These are phyloP conservation scores for Melanotaenia pygmaea DNA, from an alignment of 2,797 vertebrate species.

Conservation along the genomic window DNA sequence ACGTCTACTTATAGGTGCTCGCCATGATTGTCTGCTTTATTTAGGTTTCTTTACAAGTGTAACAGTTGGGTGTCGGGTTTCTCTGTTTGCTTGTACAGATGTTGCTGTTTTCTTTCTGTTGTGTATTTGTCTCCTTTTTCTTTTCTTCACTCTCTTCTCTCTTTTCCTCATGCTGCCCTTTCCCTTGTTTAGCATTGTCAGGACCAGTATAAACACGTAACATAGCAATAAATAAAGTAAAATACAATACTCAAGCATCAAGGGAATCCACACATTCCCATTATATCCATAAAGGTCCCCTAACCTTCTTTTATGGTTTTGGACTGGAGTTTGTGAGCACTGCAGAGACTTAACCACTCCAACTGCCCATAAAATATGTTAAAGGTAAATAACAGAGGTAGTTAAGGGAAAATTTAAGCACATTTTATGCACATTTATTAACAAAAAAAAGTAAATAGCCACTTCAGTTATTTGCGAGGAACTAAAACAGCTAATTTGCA, in stretches of 20 bases:
- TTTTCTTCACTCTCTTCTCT: too few relatives aligned
- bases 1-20: too few relatives aligned
- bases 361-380: neutral
- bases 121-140: neutral
- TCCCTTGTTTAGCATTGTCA: neutral
- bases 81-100: too few relatives aligned
- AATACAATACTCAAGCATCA: neutral
- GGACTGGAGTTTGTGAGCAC: neutral
- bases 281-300: neutral
- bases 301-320: neutral
- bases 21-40: too few relatives aligned
- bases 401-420: neutral
- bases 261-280: neutral
- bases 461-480: constrained; percentile 27
- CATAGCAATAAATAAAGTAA: neutral
- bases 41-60: too few relatives aligned
- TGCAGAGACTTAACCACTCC: neutral
- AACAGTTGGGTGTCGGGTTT: too few relatives aligned
- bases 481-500: constrained; percentile 10
- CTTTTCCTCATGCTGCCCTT: too few relatives aligned
- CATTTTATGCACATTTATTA: constrained; percentile 28
- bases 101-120: too few relatives aligned
- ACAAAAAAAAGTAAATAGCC: constrained; percentile 17
- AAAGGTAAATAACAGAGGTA: neutral
- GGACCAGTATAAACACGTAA: neutral